phyloP scores from a whole-genome alignment of 2,888 invertebrate species.

The Philaethria dido region DNA sequence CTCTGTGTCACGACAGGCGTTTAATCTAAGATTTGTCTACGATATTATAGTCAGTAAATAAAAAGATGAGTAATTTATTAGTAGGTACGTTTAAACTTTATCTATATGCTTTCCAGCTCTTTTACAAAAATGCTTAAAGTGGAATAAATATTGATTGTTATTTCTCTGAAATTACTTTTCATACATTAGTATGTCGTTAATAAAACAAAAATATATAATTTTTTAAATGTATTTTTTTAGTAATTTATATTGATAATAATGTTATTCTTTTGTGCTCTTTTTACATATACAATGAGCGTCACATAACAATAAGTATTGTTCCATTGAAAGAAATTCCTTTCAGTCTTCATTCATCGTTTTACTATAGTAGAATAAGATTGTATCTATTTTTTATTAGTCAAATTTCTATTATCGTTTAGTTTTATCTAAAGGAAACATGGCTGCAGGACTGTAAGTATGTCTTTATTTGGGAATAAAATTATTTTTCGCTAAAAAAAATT shows the following conservation, averaged over 20 bases:
- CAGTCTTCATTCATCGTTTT: neutral
- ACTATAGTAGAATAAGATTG: neutral
- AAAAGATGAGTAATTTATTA: no score
- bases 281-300: slow-evolving; percentile 14
- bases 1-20: no score
- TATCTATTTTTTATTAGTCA: neutral
- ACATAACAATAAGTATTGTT: slow-evolving; percentile 24
- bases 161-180: no score
- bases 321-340: slow-evolving; percentile 10
- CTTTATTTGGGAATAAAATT: neutral
- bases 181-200: no score
- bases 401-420: neutral
- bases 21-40: no score
- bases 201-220: neutral
- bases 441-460: slow-evolving; percentile 58
- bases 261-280: neutral
- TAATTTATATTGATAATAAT: neutral
- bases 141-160: no score
- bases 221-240: no score
- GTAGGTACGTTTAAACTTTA: no score
- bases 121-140: no score
- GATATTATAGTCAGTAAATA: no score
- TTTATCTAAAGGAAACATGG: slow-evolving; percentile 38
- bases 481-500: neutral
- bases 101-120: no score